Conservation (phyloP, 2,888 invertebrate species). For the Chalcis sispes region DNA sequence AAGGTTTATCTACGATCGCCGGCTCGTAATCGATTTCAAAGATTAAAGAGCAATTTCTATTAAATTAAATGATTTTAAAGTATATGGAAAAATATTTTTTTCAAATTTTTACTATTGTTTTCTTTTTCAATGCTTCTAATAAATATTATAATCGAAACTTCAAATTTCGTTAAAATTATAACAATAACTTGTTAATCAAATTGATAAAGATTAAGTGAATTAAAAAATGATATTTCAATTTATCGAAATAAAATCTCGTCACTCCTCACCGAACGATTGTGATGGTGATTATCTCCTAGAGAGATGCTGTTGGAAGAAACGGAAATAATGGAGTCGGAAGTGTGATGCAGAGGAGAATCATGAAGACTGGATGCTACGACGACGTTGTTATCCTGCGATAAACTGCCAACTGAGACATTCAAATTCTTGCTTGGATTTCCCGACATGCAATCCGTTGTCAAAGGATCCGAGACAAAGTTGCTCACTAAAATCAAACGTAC, state of each 20-base stretch:
- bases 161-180: no score
- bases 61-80: no score
- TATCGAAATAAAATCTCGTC: no score
- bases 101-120: no score
- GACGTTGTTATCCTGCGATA: constrained; percentile 59
- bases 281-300: constrained; percentile 25
- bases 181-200: no score
- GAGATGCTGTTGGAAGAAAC: constrained; percentile 28
- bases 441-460: constrained; percentile 66
- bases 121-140: no score
- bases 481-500: constrained; percentile 62
- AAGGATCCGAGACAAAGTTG: constrained; percentile 68
- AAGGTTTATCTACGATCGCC: background rate
- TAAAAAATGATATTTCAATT: no score
- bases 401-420: constrained; percentile 60
- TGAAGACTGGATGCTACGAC: constrained; percentile 59
- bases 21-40: no score
- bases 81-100: no score
- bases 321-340: constrained; percentile 57
- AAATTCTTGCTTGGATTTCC: constrained; percentile 64
- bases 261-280: constrained; percentile 42
- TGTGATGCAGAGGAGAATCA: constrained; percentile 59
- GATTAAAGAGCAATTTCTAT: no score
- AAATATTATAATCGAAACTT: no score
- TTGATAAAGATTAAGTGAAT: no score